A percentile compares a stretch with the other conserved stretches of the same genome.
phyloP scores from a whole-genome alignment of 2,797 vertebrate species.

The Pogoniulus pusillus region DNA sequence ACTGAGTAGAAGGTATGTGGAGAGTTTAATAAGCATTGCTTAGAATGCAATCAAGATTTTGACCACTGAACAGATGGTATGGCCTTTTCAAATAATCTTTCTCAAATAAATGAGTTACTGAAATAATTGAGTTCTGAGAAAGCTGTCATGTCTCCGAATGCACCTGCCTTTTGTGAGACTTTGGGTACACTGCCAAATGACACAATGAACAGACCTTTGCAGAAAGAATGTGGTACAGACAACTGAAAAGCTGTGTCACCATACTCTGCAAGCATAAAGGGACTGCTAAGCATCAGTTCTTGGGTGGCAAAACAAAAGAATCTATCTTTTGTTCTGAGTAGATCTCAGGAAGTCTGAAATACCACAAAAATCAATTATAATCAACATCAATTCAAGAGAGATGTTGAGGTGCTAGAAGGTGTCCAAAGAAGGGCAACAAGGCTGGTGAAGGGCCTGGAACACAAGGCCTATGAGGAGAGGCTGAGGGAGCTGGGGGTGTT shows the following conservation, averaged over 20 bases:
- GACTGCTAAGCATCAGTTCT: neutral
- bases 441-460: no score
- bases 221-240: neutral
- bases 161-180: neutral
- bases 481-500: no score
- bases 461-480: no score
- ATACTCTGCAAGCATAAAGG: neutral
- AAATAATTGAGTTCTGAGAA: neutral
- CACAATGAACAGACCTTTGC: neutral
- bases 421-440: no score
- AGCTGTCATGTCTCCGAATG: neutral
- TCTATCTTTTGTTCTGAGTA: neutral
- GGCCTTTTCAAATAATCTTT: neutral
- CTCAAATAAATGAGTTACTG: neutral
- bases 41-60: neutral
- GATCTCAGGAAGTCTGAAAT: neutral
- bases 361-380: neutral
- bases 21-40: neutral
- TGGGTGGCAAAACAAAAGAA: neutral
- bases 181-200: neutral
- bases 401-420: no score
- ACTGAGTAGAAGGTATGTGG: neutral
- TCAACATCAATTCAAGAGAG: no score
- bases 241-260: constrained; percentile 4
- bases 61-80: neutral